Percentiles rank a stretch among this genome's conserved stretches.
These are phyloP conservation scores for Datnioides undecimradiatus DNA, from an alignment of 2,113 vertebrate species.

Conservation along the genomic window DNA sequence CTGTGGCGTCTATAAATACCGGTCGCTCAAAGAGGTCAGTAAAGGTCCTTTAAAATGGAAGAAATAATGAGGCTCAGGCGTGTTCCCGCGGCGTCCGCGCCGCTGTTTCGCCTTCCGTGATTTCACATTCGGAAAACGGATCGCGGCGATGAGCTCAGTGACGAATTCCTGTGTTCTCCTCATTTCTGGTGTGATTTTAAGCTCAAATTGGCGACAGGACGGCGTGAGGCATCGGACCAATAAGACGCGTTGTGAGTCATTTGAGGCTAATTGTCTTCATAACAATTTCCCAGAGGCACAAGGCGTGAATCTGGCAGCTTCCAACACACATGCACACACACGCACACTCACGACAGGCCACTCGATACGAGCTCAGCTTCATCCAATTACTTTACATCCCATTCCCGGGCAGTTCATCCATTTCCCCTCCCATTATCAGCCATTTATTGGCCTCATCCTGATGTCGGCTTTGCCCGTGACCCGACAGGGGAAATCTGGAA, in stretches of 20 bases:
- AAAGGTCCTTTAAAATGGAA: slow-evolving; percentile 4
- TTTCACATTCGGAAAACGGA: no score
- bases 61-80: slow-evolving; percentile 2
- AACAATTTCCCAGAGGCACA: slow-evolving; percentile 15
- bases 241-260: slow-evolving; percentile 26
- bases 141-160: no score
- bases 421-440: slow-evolving; percentile 67
- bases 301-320: slow-evolving; percentile 20
- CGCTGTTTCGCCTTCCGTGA: background rate
- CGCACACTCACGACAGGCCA: slow-evolving; percentile 1
- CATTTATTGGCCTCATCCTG: slow-evolving; percentile 40
- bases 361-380: slow-evolving; percentile 38
- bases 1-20: background rate
- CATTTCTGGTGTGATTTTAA: slow-evolving; percentile 24
- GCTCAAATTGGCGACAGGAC: slow-evolving; percentile 44
- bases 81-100: background rate
- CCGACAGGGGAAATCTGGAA: slow-evolving; percentile 49
- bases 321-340: background rate
- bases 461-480: slow-evolving; percentile 33
- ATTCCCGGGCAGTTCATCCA: slow-evolving; percentile 17
- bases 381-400: slow-evolving; percentile 38
- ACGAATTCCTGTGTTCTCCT: no score
- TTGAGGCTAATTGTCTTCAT: slow-evolving; percentile 45
- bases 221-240: slow-evolving; percentile 2
- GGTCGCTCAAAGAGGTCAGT: background rate